Conservation (phyloP, 2,888 invertebrate species). For the Mesoligia furuncula region DNA sequence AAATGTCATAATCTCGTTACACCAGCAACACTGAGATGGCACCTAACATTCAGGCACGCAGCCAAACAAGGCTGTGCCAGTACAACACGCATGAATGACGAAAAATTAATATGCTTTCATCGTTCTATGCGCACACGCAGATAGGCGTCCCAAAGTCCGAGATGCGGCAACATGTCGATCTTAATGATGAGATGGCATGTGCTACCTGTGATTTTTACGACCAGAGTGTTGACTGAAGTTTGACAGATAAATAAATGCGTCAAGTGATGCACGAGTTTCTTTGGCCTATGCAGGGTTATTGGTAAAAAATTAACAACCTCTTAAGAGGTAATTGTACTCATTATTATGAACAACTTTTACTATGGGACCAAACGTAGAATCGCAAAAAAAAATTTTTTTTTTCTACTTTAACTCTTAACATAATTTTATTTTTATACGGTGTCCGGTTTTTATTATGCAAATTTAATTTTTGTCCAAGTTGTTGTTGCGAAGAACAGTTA, state of each 20-base stretch:
- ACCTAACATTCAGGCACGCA: slow-evolving; percentile 52
- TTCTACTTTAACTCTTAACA: too few relatives aligned
- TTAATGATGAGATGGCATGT: background rate
- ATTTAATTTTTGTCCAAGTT: background rate
- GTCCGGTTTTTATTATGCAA: background rate
- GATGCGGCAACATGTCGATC: slow-evolving; percentile 4
- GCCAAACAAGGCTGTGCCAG: slow-evolving; percentile 61
- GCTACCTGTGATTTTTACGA: background rate
- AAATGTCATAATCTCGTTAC: background rate
- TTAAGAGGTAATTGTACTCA: too few relatives aligned
- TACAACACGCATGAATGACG: slow-evolving; percentile 59
- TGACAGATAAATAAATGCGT: background rate
- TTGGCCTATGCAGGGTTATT: too few relatives aligned
- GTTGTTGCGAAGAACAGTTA: background rate
- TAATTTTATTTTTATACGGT: too few relatives aligned
- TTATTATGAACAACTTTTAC: too few relatives aligned
- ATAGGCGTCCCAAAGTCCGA: slow-evolving; percentile 26
- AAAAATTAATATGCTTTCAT: slow-evolving; percentile 62
- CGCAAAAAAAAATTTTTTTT: too few relatives aligned
- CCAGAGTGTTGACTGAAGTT: background rate
- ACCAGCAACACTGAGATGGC: slow-evolving; percentile 18
- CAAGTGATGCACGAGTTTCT: background rate
- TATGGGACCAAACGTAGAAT: too few relatives aligned
- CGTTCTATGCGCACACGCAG: slow-evolving; percentile 38
- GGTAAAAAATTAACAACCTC: too few relatives aligned